A percentile compares a stretch with the other conserved stretches of the same genome.
Evolutionary conservation across 1,140 invertebrate genomes (phyloP).

Genomic region (Pomacea maculata): DNA sequence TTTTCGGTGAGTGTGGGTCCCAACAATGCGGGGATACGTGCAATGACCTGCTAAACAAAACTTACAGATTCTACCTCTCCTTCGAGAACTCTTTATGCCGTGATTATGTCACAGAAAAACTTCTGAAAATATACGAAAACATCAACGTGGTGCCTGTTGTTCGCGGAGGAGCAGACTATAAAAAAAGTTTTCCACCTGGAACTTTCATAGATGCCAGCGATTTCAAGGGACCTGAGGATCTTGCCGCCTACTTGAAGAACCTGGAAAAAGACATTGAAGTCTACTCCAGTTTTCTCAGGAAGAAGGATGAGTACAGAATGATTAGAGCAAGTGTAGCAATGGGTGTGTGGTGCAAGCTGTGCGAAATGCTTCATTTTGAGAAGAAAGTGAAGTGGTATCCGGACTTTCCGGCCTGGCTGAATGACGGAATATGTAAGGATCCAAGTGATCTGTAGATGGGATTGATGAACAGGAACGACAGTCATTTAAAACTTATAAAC

Average conservation of each 20-base stretch:
- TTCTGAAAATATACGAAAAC: conserved; percentile 42
- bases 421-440: no score
- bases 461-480: no score
- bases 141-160: conserved; percentile 66
- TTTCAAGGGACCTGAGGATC: conserved; percentile 84
- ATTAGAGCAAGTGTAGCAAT: no score
- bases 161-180: conserved; percentile 69
- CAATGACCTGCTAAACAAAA: conserved; percentile 86
- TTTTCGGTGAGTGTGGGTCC: conserved; percentile 73
- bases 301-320: conserved; percentile 15
- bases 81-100: conserved; percentile 63
- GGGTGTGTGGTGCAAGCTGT: conserved; percentile 10
- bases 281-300: conserved; percentile 44
- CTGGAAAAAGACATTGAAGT: conserved; percentile 50
- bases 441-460: no score
- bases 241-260: conserved; percentile 87
- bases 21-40: conserved; percentile 70
- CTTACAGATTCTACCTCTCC: conserved; percentile 73
- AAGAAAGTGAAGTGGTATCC: no score
- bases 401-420: no score
- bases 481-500: no score
- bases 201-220: conserved; percentile 95
- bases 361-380: conserved; percentile 9
- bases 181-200: conserved; percentile 68
- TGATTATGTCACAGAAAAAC: conserved; percentile 64